Evolutionary conservation across 2,113 vertebrate genomes (phyloP).

Genomic region (Oreamnos americanus): DNA sequence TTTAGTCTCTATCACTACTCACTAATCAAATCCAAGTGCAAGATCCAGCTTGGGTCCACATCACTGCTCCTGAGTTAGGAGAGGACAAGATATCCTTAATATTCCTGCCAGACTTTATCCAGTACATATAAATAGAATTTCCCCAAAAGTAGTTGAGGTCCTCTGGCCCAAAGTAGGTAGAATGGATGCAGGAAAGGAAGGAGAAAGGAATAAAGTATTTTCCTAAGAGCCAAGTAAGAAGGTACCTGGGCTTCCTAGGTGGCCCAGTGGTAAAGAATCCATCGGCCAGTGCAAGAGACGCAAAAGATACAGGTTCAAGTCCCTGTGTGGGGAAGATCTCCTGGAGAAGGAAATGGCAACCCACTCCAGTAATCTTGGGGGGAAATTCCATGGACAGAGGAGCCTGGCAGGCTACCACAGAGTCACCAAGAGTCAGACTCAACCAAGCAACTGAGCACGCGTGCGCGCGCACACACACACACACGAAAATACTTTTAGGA

Average conservation of each 20-base stretch:
- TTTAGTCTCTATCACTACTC: background rate
- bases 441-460: background rate
- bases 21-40: background rate
- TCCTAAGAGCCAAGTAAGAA: background rate
- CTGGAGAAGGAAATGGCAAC: background rate
- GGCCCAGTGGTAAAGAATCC: background rate
- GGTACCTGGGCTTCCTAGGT: background rate
- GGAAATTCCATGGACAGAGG: background rate
- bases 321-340: background rate
- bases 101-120: background rate
- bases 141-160: background rate
- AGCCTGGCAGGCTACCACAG: background rate
- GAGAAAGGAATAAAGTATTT: background rate
- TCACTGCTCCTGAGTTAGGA: background rate
- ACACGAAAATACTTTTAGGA: background rate
- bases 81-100: background rate
- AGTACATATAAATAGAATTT: background rate
- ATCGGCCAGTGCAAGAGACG: background rate
- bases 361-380: background rate
- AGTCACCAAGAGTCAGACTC: background rate
- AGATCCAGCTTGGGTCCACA: background rate
- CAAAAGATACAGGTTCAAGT: background rate
- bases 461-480: accelerated
- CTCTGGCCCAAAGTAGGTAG: background rate
- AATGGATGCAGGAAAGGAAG: background rate